Base-by-base conservation (phyloP, 2,797 vertebrate genomes). In the Craterocephalus amniculus region DNA sequence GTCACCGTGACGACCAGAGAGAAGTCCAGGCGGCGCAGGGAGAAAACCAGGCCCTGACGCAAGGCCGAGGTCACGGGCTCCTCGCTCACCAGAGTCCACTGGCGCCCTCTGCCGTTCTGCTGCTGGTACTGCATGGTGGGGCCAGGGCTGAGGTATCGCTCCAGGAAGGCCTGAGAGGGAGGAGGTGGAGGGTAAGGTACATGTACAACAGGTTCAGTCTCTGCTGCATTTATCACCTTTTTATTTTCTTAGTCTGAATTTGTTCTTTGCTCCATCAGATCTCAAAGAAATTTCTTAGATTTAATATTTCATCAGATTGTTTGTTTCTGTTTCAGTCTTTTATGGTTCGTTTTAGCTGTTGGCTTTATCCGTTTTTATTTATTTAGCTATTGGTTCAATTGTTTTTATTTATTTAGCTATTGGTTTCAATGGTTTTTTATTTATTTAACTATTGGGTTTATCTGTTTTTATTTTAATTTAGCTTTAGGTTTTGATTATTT, bases 71-170 rank as follows among this genome's bases (percentile, higher is more conserved):
- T 98, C 83, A 97, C 96, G 0, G 97, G 96, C 89, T 97, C 97
- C 90, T 97, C 96, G 35, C 96, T 97, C 80, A 98, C 95, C 87
- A 98, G 87, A 0, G 96, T 97, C 97, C 97, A 98, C 93, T 97
- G 96, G 87, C 96, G 96, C 90, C 96, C 96, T 84, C 96, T 91
- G 95, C 95, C 95, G 65, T 90, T 95, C 52, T 96, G 96, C 83
- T 94, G 95, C 87, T 97, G 96, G 88, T 98, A 97, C 89, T 97
- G 96, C 92, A 98, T 93, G 83, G 97, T 96, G 70, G 97, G 97
- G 0, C 97, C 97, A 0, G 97, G 94, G 0, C 70, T 74, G 67
- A 98, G 91, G 89, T 98, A 98, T 0, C 96, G 93, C 91, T 98
- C 96, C 29, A 98, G 93, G 88, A 98, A 98, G 0, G 97, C 96